Conservation (phyloP, 2,797 vertebrate species). For the Ibycter americanus region DNA sequence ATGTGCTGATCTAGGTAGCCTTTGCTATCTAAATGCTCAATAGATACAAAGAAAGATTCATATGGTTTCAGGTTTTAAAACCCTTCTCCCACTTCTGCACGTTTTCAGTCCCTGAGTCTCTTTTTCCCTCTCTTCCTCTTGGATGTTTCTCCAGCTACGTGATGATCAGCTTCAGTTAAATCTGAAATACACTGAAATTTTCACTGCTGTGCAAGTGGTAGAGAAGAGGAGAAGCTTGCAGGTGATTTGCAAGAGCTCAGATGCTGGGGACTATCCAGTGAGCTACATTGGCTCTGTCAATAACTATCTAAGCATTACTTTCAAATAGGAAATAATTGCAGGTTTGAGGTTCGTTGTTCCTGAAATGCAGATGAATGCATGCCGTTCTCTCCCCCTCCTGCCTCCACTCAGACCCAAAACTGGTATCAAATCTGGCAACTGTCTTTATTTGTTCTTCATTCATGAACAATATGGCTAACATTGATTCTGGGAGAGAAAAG, state of each 20-base stretch:
- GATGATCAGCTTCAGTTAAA: not conserved
- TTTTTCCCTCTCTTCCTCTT: not conserved
- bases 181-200: not conserved
- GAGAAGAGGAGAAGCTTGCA: not conserved
- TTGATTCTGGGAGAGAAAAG: not conserved
- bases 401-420: slow-evolving; percentile 35
- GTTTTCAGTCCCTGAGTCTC: not conserved
- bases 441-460: slow-evolving; percentile 13
- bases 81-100: not conserved
- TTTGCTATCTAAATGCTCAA: not conserved
- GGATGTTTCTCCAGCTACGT: not conserved
- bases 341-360: slow-evolving; percentile 36
- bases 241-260: not conserved
- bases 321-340: slow-evolving; percentile 38
- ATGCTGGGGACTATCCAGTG: not conserved
- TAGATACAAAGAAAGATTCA: not conserved
- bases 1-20: not conserved
- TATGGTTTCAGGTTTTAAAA: not conserved
- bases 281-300: not conserved
- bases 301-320: slow-evolving; percentile 14
- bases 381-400: not conserved
- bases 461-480: not conserved
- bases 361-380: slow-evolving; percentile 25
- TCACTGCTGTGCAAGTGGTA: not conserved
- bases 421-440: slow-evolving; percentile 25